Conservation (phyloP, 2,113 vertebrate species). For the Lichenostomus cassidix region DNA sequence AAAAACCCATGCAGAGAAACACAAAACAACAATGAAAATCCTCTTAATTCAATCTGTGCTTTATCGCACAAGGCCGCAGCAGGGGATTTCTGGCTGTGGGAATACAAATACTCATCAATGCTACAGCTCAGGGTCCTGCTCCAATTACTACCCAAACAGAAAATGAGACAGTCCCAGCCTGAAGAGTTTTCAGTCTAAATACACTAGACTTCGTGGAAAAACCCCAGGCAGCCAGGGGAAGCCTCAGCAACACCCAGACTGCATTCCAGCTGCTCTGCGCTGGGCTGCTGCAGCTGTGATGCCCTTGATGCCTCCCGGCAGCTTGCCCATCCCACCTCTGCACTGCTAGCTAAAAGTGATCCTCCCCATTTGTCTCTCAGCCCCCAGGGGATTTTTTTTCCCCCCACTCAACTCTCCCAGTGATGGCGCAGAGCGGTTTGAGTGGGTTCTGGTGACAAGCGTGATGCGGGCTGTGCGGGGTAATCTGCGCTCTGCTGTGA, state of each 20-base stretch:
- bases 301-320: background rate
- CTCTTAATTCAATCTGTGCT: conserved; percentile 45
- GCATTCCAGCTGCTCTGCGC: background rate
- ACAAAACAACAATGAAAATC: conserved; percentile 25
- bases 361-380: background rate
- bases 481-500: accelerated
- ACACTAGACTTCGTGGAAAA: background rate
- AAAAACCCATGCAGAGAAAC: conserved; percentile 5
- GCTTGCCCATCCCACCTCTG: background rate
- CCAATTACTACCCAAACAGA: background rate
- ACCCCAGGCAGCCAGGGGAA: background rate
- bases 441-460: background rate
- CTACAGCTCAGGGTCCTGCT: background rate
- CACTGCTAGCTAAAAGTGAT: accelerated
- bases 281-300: background rate
- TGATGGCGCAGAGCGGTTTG: background rate
- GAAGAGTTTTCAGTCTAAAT: conserved; percentile 9
- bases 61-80: background rate
- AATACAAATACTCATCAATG: conserved; percentile 13
- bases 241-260: background rate
- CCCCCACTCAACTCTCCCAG: background rate
- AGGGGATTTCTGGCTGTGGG: conserved; percentile 22
- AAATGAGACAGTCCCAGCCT: background rate
- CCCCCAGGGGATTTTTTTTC: accelerated
- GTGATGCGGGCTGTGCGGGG: accelerated